A percentile compares a stretch with the other conserved stretches of the same genome.
Evolutionary conservation across 2,888 invertebrate genomes (phyloP).

Genomic region (Ommatoiulus sabulosus): DNA sequence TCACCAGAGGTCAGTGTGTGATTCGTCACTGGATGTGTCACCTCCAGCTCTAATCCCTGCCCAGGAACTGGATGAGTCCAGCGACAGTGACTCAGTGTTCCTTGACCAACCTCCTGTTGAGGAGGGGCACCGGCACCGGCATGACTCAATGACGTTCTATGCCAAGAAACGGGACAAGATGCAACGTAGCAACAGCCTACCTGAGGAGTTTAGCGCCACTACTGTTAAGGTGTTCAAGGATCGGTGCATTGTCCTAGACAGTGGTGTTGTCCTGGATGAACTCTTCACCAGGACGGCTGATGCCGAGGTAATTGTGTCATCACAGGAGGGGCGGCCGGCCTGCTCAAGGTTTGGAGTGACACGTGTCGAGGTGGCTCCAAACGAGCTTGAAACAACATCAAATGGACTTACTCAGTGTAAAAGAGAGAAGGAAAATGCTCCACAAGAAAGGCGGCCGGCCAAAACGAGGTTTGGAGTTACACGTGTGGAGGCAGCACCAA

Average conservation of each 20-base stretch:
- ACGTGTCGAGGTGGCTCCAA: background rate
- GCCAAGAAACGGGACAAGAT: constrained; percentile 37
- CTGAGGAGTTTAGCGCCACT: background rate
- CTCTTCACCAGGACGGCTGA: background rate
- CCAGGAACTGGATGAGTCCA: constrained; percentile 49
- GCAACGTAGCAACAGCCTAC: constrained; percentile 32
- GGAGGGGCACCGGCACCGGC: constrained; percentile 24
- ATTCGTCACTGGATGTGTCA: background rate
- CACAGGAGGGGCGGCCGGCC: background rate
- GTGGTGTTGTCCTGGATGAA: background rate
- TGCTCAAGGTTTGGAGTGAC: background rate
- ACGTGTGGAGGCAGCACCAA: background rate
- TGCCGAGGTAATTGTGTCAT: background rate
- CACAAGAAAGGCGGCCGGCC: background rate
- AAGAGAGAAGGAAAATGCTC: background rate
- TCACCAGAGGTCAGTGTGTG: background rate
- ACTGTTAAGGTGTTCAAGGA: constrained; percentile 14
- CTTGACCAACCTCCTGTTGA: background rate
- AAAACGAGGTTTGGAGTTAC: background rate
- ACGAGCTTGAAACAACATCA: background rate
- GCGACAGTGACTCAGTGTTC: constrained; percentile 54
- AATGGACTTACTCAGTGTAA: background rate
- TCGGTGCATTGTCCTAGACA: background rate
- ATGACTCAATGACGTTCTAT: constrained; percentile 49
- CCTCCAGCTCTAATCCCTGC: background rate